Base-by-base conservation (phyloP, 2,888 invertebrate genomes). In the Dyspetes luteomarginatus region DNA sequence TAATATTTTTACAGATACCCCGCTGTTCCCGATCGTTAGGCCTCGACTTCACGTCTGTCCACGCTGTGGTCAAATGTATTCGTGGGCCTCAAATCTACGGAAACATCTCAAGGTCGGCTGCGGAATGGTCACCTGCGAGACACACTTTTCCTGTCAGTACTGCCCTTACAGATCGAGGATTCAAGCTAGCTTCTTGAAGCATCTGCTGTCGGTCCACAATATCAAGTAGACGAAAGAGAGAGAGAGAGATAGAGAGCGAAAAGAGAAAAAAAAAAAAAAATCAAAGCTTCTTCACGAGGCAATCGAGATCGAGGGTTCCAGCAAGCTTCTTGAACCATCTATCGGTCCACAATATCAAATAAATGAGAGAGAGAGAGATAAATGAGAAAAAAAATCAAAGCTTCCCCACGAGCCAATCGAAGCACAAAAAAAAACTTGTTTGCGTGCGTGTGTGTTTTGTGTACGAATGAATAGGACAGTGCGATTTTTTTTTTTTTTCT, bases 151-250 rank as follows among this genome's bases (percentile, higher is more conserved):
- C 83, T 93, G 93, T 86, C 90, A 91, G 82, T 91, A 91, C 87
- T 93, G 93, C 85, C 90, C 91, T n/a, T 92, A 92, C 86, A 90
- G 90, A 79, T 92, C 92, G 74, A 91, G 92, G 86, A 90, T 92
- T 83, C 90, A 92, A 83, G 91, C 91, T 30, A 91, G 91, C 83
- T 92, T 92, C 84, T 82, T 92, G 81, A 91, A 91, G 82, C 92
- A 92, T 73, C 86, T 92, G 30, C 88, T 92, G 28, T 91, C 91
- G 73, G 92, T 92, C 71, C 92, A 92, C 84, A 92, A 92, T 85
- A 92, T 92, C 88, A 92, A 91, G 86, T 91, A 91, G 88, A 87
- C 78, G 78, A 75, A 71, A 36, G 52, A 9, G 52, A 30, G n/a
- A 36, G 64, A 64, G 17, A n/a, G 15, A 41, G 36, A 50, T 22